Percentiles rank a stretch among this genome's conserved stretches.
Conservation (phyloP, 92 coral and sea anemone species). For the Porites evermanni region DNA sequence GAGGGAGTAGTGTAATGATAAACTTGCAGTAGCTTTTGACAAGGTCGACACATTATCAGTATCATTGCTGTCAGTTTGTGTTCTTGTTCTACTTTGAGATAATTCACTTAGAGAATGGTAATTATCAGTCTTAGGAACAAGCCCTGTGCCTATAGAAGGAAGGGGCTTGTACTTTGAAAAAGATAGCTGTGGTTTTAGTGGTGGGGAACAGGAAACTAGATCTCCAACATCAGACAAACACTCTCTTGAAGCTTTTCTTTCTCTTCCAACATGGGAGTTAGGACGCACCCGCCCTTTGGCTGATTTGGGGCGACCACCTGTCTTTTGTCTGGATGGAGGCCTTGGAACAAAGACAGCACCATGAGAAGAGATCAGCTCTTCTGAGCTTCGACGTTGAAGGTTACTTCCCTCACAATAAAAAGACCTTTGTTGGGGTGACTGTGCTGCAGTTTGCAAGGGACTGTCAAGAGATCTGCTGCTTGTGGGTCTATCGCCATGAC, state of each 20-base stretch:
- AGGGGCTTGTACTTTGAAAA: constrained; percentile 83
- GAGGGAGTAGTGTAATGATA: constrained; percentile 34
- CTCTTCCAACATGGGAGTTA: constrained; percentile 43
- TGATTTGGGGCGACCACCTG: constrained; percentile 68
- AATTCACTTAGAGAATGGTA: background rate
- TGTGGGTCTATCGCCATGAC: constrained; percentile 39
- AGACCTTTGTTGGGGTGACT: constrained; percentile 16
- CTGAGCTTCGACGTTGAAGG: constrained; percentile 49
- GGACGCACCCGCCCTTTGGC: constrained; percentile 74
- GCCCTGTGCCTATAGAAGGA: constrained; percentile 74
- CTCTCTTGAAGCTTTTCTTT: background rate
- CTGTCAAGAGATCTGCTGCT: constrained; percentile 42
- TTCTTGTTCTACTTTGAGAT: background rate
- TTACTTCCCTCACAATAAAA: constrained; percentile 3
- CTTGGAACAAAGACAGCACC: constrained; percentile 59
- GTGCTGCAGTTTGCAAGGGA: background rate
- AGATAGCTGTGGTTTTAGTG: constrained; percentile 64
- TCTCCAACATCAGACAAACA: constrained; percentile 7
- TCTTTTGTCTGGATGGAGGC: constrained; percentile 57
- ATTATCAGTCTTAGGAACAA: background rate
- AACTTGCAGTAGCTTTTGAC: constrained; percentile 17
- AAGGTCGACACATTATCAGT: background rate
- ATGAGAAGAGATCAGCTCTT: constrained; percentile 13
- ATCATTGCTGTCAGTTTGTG: background rate
- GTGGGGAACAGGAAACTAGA: constrained; percentile 39